Evolutionary conservation across 2,888 invertebrate genomes (phyloP), one percentile per base, ranked within the genome.

Genomic region (Stegophylla sp.): DNA sequence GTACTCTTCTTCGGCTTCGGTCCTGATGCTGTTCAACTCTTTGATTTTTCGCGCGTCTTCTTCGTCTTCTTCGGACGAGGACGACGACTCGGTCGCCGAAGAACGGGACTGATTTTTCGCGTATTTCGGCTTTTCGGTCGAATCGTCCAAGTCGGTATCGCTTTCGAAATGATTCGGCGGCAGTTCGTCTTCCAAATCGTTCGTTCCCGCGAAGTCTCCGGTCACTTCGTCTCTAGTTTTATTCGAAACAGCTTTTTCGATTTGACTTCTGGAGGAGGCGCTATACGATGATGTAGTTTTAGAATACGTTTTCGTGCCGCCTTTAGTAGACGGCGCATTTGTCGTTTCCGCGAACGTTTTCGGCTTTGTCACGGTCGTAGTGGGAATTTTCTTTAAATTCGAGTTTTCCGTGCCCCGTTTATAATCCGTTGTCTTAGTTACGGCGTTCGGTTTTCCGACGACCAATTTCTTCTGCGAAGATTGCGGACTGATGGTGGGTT

Each of bases 131-230:
- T 71, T 51, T 41, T 79, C 51, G 9, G 15, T 20, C 10, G 63
- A 69, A 26, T 81, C 82, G 3, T 86, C 86, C 82, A 88, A 88
- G 17, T 89, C 85, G 69, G 88, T 88, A 84, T 89, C 89, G 74
- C 89, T 89, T 84, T 89, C 89, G 84, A 89, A 89, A 85, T 89
- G 89, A 41, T 84, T 84, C 4, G 85, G 85, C 13, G 85, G 85
- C 17, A 83, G 75, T 61, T 85, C 85, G 73, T 85, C 83, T 66
- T 84, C 84, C 43, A 84, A 72, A 66, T 84, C 84, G 64, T 81
- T 81, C 41, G 61, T n/a, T 74, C 83, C 66, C 13, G 23, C 51
- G 20, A 66, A 34, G 43, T 81, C 76, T 28, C 72, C 72, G 3
- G 71, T 63, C 3, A 45, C 66, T 43, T 79, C 69, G 48, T 61